Percentiles rank a stretch among this genome's conserved stretches.
Evolutionary conservation across 1,140 invertebrate species (phyloP).

Genomic region (Diplogasteroides magnus): DNA sequence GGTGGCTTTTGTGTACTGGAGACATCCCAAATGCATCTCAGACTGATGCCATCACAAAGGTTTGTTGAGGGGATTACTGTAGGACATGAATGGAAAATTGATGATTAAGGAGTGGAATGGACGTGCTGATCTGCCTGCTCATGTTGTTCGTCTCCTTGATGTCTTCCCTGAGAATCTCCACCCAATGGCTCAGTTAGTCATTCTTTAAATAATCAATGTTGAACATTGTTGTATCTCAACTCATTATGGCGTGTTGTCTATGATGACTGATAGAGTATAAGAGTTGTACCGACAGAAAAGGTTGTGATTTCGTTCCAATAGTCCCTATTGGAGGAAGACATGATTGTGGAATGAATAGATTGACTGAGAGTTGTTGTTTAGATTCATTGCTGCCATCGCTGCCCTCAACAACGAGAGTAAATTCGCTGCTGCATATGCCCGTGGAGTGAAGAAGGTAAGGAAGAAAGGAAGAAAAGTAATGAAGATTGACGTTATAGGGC

Average conservation of each 20-base stretch:
- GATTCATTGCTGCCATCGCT: slow-evolving; percentile 82
- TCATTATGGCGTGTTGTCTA: too few relatives aligned
- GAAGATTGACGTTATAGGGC: too few relatives aligned
- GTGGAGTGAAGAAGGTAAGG: slow-evolving; percentile 78
- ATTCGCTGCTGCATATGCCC: slow-evolving; percentile 82
- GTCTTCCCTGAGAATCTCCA: slow-evolving; percentile 87
- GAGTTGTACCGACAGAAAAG: too few relatives aligned
- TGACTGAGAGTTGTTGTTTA: too few relatives aligned
- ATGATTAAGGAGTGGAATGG: slow-evolving; percentile 82
- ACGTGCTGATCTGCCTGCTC: slow-evolving; percentile 78
- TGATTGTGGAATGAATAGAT: too few relatives aligned
- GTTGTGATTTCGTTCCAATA: too few relatives aligned
- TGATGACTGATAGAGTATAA: too few relatives aligned
- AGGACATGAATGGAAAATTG: too few relatives aligned
- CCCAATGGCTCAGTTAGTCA: slow-evolving; percentile 93
- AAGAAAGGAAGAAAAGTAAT: too few relatives aligned
- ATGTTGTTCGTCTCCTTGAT: slow-evolving; percentile 88
- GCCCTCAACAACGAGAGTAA: slow-evolving; percentile 86
- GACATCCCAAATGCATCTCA: slow-evolving; percentile 75
- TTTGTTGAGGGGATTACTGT: not conserved
- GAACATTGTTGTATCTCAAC: too few relatives aligned
- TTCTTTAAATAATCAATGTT: too few relatives aligned
- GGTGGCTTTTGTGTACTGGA: slow-evolving; percentile 84
- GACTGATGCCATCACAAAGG: slow-evolving; percentile 68
- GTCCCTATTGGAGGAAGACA: too few relatives aligned